Conservation (phyloP, 1,140 invertebrate species). For the Drosophila sucinea region DNA sequence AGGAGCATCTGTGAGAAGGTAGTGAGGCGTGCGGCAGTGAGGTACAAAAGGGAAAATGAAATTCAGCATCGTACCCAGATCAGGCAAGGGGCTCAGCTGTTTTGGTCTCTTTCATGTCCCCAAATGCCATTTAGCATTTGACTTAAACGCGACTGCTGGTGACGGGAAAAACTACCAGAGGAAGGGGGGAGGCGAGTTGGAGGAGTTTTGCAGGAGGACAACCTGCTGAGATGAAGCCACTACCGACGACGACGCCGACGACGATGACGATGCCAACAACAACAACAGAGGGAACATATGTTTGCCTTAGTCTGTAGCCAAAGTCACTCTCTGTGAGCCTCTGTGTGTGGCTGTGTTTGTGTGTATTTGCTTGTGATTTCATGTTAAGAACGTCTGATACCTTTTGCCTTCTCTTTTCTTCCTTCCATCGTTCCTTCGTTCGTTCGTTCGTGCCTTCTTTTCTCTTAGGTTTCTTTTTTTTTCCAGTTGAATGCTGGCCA, state of each 20-base stretch:
- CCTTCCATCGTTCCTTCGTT: not conserved
- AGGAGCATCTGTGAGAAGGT: constrained; percentile 25
- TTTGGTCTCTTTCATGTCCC: constrained; percentile 55
- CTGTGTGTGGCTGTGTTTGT: constrained; percentile 23
- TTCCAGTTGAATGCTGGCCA: constrained; percentile 22
- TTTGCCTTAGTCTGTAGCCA: constrained; percentile 34
- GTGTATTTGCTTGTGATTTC: constrained; percentile 47
- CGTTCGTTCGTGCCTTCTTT: not conserved
- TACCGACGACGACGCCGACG: constrained; percentile 21
- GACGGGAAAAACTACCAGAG: constrained; percentile 30
- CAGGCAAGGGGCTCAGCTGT: constrained; percentile 56
- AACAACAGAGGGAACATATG: constrained; percentile 55
- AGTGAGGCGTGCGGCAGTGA: not conserved
- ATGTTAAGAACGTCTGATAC: constrained; percentile 70
- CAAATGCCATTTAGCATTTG: constrained; percentile 78
- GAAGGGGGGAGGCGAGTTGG: not conserved
- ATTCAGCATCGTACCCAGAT: constrained; percentile 37
- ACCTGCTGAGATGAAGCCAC: constrained; percentile 55
- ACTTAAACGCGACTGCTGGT: constrained; percentile 65
- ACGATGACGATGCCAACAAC: not conserved
- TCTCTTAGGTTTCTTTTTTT: constrained; percentile 1
- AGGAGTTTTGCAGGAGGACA: constrained; percentile 29
- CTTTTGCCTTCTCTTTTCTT: constrained; percentile 23
- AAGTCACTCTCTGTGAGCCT: constrained; percentile 11
- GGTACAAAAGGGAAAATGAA: constrained; percentile 25